These are phyloP conservation scores for Cladopsammia gracilis DNA, from an alignment of 64 coral and sea anemone species.

Conservation along the genomic window DNA sequence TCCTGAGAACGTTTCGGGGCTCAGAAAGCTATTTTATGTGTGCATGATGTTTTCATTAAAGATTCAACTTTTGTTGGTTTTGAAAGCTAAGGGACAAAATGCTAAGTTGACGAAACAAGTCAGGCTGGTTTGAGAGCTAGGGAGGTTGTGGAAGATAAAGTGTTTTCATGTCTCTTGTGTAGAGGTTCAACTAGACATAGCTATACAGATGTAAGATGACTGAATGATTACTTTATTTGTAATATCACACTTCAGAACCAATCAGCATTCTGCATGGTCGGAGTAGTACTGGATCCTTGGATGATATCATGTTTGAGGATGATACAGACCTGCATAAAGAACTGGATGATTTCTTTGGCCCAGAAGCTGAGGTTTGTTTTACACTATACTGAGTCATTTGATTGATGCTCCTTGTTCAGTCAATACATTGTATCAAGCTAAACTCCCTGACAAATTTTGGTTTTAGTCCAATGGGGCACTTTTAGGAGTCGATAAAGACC, in stretches of 20 bases:
- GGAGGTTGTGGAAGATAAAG: too few relatives aligned
- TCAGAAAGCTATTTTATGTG: too few relatives aligned
- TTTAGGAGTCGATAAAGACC: slow-evolving; percentile 1
- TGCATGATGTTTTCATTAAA: too few relatives aligned
- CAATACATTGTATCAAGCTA: too few relatives aligned
- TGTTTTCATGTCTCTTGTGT: too few relatives aligned
- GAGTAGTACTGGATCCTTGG: slow-evolving; percentile 41
- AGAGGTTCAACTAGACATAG: background rate
- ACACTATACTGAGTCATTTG: background rate
- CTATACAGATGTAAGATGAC: background rate
- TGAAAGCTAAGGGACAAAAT: too few relatives aligned
- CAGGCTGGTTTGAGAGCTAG: too few relatives aligned
- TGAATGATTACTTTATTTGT: background rate
- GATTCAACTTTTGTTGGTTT: too few relatives aligned
- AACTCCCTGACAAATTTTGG: background rate
- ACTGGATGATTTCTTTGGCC: slow-evolving; percentile 67
- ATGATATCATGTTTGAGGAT: slow-evolving; percentile 65
- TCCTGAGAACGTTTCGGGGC: too few relatives aligned
- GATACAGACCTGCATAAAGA: slow-evolving; percentile 58
- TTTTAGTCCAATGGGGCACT: slow-evolving; percentile 7
- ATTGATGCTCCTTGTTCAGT: background rate
- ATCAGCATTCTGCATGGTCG: slow-evolving; percentile 12
- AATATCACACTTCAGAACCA: background rate
- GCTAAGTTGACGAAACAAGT: too few relatives aligned
- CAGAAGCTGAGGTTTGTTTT: slow-evolving; percentile 31